These are phyloP conservation scores for Odontomachus brunneus DNA, from an alignment of 1,140 invertebrate species.

Conservation along the genomic window DNA sequence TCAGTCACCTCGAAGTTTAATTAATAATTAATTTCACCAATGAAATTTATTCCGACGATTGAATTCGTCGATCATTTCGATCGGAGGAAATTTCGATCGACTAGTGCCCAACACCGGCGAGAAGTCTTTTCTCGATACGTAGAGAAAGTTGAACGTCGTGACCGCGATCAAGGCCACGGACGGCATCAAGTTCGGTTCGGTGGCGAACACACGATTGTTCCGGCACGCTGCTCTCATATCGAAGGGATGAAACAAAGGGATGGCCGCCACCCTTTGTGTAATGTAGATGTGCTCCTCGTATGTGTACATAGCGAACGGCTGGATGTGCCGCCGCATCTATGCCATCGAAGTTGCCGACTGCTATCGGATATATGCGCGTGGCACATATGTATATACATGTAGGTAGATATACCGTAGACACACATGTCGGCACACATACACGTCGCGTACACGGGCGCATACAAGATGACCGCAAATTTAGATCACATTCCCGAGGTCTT, in stretches of 20 bases:
- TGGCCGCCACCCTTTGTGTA: slow-evolving; percentile 51
- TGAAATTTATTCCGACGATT: too few relatives aligned
- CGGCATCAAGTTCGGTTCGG: slow-evolving; percentile 37
- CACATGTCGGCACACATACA: slow-evolving; percentile 14
- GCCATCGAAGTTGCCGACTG: slow-evolving; percentile 39
- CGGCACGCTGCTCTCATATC: slow-evolving; percentile 29
- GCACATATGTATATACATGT: slow-evolving; percentile 21
- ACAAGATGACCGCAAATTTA: slow-evolving; percentile 58
- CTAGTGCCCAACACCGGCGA: too few relatives aligned
- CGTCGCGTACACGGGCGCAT: not conserved
- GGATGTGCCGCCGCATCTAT: slow-evolving; percentile 39
- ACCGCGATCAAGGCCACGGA: slow-evolving; percentile 60
- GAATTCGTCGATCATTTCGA: too few relatives aligned
- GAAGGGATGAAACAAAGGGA: slow-evolving; percentile 56
- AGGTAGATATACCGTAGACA: not conserved
- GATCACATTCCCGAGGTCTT: slow-evolving; percentile 48
- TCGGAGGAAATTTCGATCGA: too few relatives aligned
- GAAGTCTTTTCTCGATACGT: not conserved
- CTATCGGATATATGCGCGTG: slow-evolving; percentile 39
- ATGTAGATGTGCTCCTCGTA: slow-evolving; percentile 10
- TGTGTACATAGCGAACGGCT: slow-evolving; percentile 46
- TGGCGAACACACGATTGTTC: slow-evolving; percentile 37
- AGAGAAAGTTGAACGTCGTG: not conserved
- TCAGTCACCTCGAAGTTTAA: too few relatives aligned
- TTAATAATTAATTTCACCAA: too few relatives aligned